These are phyloP conservation scores for Halictus rubicundus DNA, from an alignment of 1,140 invertebrate species.

Conservation along the genomic window DNA sequence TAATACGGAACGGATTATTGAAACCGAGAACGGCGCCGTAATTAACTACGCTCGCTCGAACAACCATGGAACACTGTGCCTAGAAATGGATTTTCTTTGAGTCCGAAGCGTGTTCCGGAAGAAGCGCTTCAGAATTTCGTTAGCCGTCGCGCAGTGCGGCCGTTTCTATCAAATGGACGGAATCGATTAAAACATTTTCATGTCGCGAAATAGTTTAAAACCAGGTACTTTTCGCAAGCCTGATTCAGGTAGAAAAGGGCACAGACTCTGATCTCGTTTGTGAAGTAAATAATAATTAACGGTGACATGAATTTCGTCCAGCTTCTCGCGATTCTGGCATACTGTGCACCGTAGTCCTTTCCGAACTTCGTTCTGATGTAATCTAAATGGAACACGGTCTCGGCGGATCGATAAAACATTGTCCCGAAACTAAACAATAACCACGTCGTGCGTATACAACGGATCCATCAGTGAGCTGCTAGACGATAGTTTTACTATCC, in stretches of 20 bases:
- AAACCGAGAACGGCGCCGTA: background rate
- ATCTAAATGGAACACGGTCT: constrained; percentile 54
- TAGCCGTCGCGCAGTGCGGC: background rate
- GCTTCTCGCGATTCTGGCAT: too few relatives aligned
- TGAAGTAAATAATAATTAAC: too few relatives aligned
- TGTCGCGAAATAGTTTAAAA: too few relatives aligned
- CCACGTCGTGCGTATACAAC: too few relatives aligned
- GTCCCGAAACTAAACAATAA: background rate
- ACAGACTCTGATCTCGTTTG: too few relatives aligned
- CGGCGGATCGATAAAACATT: constrained; percentile 43
- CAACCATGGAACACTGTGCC: background rate
- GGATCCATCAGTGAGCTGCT: too few relatives aligned
- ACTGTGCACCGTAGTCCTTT: background rate
- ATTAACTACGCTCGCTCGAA: constrained; percentile 40
- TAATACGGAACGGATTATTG: background rate
- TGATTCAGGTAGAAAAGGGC: too few relatives aligned
- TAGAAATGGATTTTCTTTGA: constrained; percentile 13
- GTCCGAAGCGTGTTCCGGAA: constrained; percentile 10
- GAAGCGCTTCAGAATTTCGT: constrained; percentile 40
- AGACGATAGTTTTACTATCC: too few relatives aligned
- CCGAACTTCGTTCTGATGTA: constrained; percentile 42
- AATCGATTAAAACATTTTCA: too few relatives aligned
- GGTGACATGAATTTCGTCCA: too few relatives aligned
- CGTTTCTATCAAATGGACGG: too few relatives aligned
- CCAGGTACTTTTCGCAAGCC: too few relatives aligned